Conservation (phyloP, 23 tunicate genomes). For the Trididemnum miniatum region DNA sequence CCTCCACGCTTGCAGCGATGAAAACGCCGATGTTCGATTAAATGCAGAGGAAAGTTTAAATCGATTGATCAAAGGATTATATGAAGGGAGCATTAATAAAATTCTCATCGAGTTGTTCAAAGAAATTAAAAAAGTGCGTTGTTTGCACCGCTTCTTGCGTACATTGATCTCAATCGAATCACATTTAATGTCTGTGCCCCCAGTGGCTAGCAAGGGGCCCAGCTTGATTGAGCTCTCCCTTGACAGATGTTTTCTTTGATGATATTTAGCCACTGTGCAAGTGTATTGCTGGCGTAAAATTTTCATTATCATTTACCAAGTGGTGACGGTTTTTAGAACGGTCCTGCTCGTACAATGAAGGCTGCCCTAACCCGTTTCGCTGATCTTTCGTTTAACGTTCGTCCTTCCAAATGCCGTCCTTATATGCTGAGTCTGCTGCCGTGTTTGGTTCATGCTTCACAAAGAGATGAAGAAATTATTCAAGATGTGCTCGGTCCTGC, state of each 20-base stretch:
- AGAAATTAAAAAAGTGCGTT: constrained; percentile 89
- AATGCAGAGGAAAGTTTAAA: constrained; percentile 78
- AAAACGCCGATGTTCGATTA: constrained; percentile 80
- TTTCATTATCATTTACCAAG: too few species aligned
- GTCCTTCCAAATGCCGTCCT: constrained; percentile 80
- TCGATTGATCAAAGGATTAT: constrained; percentile 57
- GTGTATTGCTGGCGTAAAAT: too few species aligned
- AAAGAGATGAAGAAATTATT: constrained; percentile 64
- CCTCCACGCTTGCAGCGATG: constrained; percentile 69
- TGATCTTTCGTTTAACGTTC: constrained; percentile 52
- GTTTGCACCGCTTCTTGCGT: too few species aligned
- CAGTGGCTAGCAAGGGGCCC: too few species aligned
- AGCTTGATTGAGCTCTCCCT: too few species aligned
- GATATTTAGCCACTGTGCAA: too few species aligned
- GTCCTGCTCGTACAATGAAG: constrained; percentile 48
- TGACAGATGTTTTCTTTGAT: too few species aligned
- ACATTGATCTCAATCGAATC: too few species aligned
- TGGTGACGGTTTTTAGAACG: constrained; percentile 66
- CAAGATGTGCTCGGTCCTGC: constrained; percentile 61
- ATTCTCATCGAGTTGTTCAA: constrained; percentile 78
- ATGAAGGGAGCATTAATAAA: constrained; percentile 42
- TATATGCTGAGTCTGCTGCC: constrained; percentile 77
- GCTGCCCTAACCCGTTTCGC: constrained; percentile 69
- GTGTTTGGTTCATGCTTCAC: constrained; percentile 58
- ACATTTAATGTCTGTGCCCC: too few species aligned